phyloP scores from a whole-genome alignment of 2,113 vertebrate genomes.

The Myotis lucifugus region DNA sequence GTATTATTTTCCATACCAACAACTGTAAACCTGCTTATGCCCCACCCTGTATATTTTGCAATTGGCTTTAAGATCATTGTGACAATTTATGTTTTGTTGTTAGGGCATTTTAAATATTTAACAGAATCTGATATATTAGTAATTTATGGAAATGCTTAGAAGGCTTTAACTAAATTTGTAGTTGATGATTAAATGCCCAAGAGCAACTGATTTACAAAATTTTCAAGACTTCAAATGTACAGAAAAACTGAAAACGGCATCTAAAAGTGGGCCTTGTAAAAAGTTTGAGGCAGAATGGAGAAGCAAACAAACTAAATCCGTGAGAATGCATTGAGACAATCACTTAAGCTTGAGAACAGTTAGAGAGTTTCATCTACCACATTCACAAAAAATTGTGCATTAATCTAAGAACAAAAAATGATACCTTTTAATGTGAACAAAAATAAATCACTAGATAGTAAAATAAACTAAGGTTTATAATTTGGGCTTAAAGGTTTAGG shows the following conservation, averaged over 20 bases:
- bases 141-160: constrained; percentile 24
- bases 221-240: constrained; percentile 7
- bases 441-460: constrained; percentile 26
- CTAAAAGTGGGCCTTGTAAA: neutral
- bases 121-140: constrained; percentile 8
- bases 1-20: neutral
- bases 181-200: constrained; percentile 43
- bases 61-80: constrained; percentile 13
- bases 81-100: constrained; percentile 45
- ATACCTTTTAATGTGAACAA: constrained; percentile 10
- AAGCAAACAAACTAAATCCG: neutral
- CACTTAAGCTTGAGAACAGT: neutral
- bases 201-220: constrained; percentile 27
- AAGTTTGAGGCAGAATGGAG: neutral
- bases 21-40: neutral
- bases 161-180: constrained; percentile 52
- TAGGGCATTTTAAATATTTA: constrained; percentile 64
- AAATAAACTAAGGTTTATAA: constrained; percentile 29
- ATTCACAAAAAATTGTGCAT: neutral
- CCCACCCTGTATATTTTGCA: neutral
- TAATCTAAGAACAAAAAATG: constrained; percentile 44
- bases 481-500: constrained; percentile 18
- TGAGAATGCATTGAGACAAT: neutral
- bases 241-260: constrained; percentile 1
- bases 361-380: constrained; percentile 27